Conservation (phyloP, 2,797 vertebrate species). For the Trichosurus vulpecula region DNA sequence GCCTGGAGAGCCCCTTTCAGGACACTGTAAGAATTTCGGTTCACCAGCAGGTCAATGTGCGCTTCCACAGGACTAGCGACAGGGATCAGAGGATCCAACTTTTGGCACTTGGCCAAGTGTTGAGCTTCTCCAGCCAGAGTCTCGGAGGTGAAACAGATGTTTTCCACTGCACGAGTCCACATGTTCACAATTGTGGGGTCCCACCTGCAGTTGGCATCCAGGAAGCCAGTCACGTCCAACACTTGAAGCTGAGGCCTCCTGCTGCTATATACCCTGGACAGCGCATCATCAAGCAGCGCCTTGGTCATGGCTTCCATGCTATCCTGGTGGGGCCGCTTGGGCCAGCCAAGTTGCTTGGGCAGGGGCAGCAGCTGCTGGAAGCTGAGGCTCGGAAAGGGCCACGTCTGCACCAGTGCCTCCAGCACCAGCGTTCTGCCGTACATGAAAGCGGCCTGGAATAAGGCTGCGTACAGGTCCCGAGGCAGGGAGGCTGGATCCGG, state of each 20-base stretch:
- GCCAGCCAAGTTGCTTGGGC: slow-evolving; percentile 63
- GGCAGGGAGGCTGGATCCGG: slow-evolving; percentile 88
- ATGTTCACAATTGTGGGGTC: slow-evolving; percentile 89
- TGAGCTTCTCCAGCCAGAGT: slow-evolving; percentile 65
- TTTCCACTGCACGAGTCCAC: slow-evolving; percentile 93
- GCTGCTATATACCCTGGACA: no score
- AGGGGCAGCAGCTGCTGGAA: slow-evolving; percentile 83
- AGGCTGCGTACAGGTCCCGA: slow-evolving; percentile 88
- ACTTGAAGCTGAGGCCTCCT: slow-evolving; percentile 87
- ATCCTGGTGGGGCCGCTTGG: slow-evolving; percentile 84
- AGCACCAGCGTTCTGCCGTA: slow-evolving; percentile 87
- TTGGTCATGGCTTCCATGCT: slow-evolving; percentile 91
- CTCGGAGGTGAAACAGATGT: slow-evolving; percentile 87
- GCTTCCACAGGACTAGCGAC: slow-evolving; percentile 79
- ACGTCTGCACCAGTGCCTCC: slow-evolving; percentile 88
- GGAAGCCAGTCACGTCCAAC: slow-evolving; percentile 91
- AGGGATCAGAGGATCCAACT: neutral
- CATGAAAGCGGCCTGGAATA: slow-evolving; percentile 90
- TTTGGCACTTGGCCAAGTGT: slow-evolving; percentile 69
- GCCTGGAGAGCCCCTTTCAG: slow-evolving; percentile 85
- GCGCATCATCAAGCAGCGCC: slow-evolving; percentile 88
- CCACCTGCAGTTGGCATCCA: slow-evolving; percentile 84
- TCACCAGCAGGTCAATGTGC: slow-evolving; percentile 91
- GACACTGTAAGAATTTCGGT: slow-evolving; percentile 90
- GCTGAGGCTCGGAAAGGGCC: slow-evolving; percentile 90